These are phyloP conservation scores for Oasisia sp. DNA, from an alignment of 2,888 invertebrate species.

Conservation along the genomic window DNA sequence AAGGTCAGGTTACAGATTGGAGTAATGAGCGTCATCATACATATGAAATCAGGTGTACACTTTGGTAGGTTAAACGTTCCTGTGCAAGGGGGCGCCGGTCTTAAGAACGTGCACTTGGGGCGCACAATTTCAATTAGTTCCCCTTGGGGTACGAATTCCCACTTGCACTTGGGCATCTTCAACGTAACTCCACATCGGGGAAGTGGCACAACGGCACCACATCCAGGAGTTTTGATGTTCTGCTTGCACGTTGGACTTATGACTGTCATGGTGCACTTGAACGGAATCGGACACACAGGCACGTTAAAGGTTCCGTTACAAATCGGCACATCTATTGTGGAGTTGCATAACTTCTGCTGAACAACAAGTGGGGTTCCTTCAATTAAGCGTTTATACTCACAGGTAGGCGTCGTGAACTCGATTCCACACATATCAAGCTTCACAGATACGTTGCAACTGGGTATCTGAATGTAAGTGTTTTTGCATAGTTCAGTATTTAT, in stretches of 20 bases:
- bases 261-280: background rate
- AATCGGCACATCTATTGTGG: background rate
- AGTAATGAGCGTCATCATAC: background rate
- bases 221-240: background rate
- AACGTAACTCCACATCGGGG: background rate
- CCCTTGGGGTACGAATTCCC: background rate
- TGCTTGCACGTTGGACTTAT: background rate
- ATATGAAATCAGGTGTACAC: background rate
- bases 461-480: background rate
- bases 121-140: background rate
- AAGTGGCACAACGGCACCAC: background rate
- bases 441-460: background rate
- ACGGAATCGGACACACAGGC: background rate
- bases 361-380: background rate
- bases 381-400: background rate
- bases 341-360: background rate
- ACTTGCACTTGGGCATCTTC: background rate
- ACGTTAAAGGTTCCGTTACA: background rate
- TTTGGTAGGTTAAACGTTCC: background rate
- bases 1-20: background rate
- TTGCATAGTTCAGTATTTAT: background rate
- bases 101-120: background rate
- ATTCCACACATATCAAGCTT: background rate
- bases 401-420: background rate
- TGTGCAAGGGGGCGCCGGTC: background rate